Evolutionary conservation across 2,113 vertebrate genomes (phyloP).

Genomic region (Serinus canaria): DNA sequence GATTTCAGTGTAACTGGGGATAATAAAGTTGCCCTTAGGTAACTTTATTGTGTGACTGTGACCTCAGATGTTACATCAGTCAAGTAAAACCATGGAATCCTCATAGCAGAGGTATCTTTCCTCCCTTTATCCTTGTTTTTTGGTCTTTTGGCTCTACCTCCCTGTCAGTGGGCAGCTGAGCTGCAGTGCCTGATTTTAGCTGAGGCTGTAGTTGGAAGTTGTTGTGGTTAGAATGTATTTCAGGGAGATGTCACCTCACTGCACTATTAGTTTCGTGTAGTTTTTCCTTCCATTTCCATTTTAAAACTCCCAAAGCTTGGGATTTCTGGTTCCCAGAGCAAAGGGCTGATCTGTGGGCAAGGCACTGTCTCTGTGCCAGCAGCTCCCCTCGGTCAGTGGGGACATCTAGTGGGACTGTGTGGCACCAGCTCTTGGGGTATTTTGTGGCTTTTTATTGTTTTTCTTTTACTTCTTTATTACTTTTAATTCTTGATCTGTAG

Average conservation of each 20-base stretch:
- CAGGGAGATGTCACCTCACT: neutral
- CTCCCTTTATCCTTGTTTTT: neutral
- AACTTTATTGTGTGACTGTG: neutral
- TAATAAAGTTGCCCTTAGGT: neutral
- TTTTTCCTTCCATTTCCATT: rapidly evolving
- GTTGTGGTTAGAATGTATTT: neutral
- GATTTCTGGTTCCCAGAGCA: neutral
- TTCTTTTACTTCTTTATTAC: neutral
- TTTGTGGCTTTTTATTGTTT: neutral
- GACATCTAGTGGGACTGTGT: neutral
- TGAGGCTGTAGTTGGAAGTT: neutral
- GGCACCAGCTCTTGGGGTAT: neutral
- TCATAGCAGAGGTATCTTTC: neutral
- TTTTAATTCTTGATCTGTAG: neutral
- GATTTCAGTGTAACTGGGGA: neutral
- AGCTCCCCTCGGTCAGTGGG: neutral
- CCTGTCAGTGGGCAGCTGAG: neutral
- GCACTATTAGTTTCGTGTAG: neutral
- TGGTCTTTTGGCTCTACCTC: neutral
- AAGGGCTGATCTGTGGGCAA: neutral
- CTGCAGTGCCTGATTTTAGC: neutral
- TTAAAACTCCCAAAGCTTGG: neutral
- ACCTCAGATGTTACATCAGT: neutral
- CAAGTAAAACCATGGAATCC: neutral
- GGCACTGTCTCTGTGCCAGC: neutral